Evolutionary conservation across 2,797 vertebrate species (phyloP), one percentile per base, ranked within the genome.

Genomic region (Rhinogobio ventralis): DNA sequence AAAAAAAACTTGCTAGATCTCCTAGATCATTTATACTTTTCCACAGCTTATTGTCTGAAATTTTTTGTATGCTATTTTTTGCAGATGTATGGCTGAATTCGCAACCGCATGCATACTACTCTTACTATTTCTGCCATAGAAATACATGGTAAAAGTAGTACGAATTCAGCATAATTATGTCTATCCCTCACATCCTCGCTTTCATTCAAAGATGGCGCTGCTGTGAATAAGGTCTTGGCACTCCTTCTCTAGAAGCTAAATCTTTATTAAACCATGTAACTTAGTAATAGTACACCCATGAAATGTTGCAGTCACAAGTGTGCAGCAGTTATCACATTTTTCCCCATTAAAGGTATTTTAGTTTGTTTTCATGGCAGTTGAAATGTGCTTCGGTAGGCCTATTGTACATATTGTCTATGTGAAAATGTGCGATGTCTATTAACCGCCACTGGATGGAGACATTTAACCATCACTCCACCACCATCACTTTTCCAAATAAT

Each of bases 381-480:
- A 42, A 53, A 72, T 1, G 25, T 57, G 2, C 0, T 2, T 8
- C 15, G 1, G 62, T 17, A n/a, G n/a, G n/a, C n/a, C n/a, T n/a
- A 64, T 64, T 7, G 25, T 64, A 25, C 60, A 62, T 2, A 30
- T 28, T 7, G 6, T 20, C 11, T 3, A 9, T 25, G 6, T 2
- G 17, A 13, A 62, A 2, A 5, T 19, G 0, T 33, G 28, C 23
- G 20, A 6, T 39, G 28, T 51, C 28, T 25, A 36, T 28, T 49
- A 51, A 20, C 11, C 9, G 57, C 74, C 85, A 78, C 55, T 17
- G 17, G 67, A 79, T 82, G 74, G 80, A 42, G 74, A 36, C 66
- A 73, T 53, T 39, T 66, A 75, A 7, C 42, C 20, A 20, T 57
- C 3, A 28, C 5, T 81, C 15, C 15, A 17, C 20, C 20, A 2